These are phyloP conservation scores for Macrophya alboannulata DNA, from an alignment of 2,888 invertebrate species.

Conservation along the genomic window DNA sequence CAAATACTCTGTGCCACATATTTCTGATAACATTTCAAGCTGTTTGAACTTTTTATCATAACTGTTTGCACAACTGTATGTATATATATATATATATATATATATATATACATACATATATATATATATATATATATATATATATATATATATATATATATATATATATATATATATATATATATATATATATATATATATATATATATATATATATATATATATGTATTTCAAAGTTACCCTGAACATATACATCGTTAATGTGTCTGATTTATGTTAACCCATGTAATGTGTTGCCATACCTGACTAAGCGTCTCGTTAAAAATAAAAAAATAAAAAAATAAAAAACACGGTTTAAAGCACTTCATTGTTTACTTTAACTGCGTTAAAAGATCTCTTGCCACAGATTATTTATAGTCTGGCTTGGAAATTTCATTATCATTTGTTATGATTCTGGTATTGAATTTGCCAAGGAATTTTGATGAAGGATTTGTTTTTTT, in stretches of 20 bases:
- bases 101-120: too few species aligned
- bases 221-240: conserved; percentile 1
- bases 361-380: conserved; percentile 1
- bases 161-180: not conserved
- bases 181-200: not conserved
- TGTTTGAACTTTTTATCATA: conserved; percentile 26
- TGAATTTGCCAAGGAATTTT: not conserved
- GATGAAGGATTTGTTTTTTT: not conserved
- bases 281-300: not conserved
- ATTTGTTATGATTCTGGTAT: not conserved
- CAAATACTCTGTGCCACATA: not conserved
- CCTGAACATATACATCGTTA: not conserved
- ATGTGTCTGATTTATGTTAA: conserved; percentile 33
- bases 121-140: not conserved
- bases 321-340: not conserved
- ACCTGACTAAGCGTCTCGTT: not conserved
- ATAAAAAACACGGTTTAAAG: not conserved
- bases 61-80: conserved; percentile 11
- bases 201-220: not conserved
- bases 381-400: not conserved
- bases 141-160: not conserved
- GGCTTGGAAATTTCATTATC: not conserved
- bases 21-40: conserved; percentile 21
- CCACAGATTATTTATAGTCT: conserved; percentile 3
- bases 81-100: not conserved